Evolutionary conservation across 2,113 vertebrate species (phyloP), one percentile per base, ranked within the genome.

Genomic region (Ictalurus furcatus): DNA sequence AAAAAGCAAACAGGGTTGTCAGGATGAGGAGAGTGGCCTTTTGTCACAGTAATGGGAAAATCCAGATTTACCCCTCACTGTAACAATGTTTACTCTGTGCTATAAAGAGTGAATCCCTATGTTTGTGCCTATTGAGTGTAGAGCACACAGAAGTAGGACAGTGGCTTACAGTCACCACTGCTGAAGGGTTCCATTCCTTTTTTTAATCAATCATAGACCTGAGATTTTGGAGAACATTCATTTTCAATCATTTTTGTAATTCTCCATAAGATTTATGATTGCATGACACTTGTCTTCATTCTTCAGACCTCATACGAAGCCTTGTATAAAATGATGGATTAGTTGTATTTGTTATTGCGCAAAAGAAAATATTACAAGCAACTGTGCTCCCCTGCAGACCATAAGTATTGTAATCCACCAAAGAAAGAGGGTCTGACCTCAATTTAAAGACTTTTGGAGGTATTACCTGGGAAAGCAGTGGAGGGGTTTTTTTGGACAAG

Each of bases 391-490:
- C 87, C 83, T 88, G 85, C 37, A 30, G 71, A 76, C 76, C 73
- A 80, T 73, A 88, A 86, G 86, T 76, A 86, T 91, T 87, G 84
- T 89, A 48, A 87, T 69, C 54, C 81, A 76, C 83, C 84, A 59
- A 48, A 85, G 78, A 89, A 88, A 54, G 65, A 84, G 87, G 87
- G 84, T 73, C 84, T 86, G 80, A 91, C 87, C 73, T 86, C 85
- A 82, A 89, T 88, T 91, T 86, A 91, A 91, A 88, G 85, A 58
- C 73, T 88, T 89, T 91, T 87, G 89, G 88, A 90, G 87, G 92
- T 58, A 87, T 90, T 92, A 89, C 90, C 89, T 91, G 84, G 58
- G 88, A 92, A 88, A 92, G 87, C 83, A 90, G 83, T 88, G 37
- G 76, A 89, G 84, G 83, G 88, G 44, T 48, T 88, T 85, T 87